A percentile compares a stretch with the other conserved stretches of the same genome.
Conservation (phyloP, 2,888 invertebrate species). For the Phlogophora meticulosa region DNA sequence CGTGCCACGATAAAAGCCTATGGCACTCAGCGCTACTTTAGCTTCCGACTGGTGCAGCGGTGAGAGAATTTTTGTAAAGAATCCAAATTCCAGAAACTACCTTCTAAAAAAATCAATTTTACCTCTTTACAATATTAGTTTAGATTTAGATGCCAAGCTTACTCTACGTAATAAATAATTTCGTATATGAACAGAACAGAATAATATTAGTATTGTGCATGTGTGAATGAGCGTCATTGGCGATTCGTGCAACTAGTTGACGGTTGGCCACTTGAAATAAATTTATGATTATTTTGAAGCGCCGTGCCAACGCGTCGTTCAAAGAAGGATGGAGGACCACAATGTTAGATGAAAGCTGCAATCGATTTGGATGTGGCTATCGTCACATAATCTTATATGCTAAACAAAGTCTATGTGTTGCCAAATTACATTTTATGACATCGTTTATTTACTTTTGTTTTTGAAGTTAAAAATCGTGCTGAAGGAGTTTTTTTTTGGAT, state of each 20-base stretch:
- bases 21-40: too few species aligned
- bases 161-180: constrained; percentile 9
- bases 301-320: constrained; percentile 80
- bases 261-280: constrained; percentile 79
- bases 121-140: too few species aligned
- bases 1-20: too few species aligned
- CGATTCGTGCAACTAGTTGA: constrained; percentile 68
- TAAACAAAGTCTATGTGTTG: constrained; percentile 46
- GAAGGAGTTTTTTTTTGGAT: background rate
- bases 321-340: constrained; percentile 74
- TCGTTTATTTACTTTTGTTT: constrained; percentile 34
- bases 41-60: too few species aligned
- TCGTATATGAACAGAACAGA: constrained; percentile 16
- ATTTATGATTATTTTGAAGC: constrained; percentile 86
- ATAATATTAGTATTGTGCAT: constrained; percentile 48
- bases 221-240: constrained; percentile 74
- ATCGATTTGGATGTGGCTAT: constrained; percentile 59
- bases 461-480: constrained; percentile 15
- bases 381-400: constrained; percentile 36
- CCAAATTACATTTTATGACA: constrained; percentile 50
- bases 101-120: too few species aligned
- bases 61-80: too few species aligned
- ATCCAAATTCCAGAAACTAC: too few species aligned
- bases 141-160: background rate
- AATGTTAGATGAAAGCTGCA: constrained; percentile 54